Conservation (phyloP, 2,888 invertebrate species). For the Tenthredo notha region DNA sequence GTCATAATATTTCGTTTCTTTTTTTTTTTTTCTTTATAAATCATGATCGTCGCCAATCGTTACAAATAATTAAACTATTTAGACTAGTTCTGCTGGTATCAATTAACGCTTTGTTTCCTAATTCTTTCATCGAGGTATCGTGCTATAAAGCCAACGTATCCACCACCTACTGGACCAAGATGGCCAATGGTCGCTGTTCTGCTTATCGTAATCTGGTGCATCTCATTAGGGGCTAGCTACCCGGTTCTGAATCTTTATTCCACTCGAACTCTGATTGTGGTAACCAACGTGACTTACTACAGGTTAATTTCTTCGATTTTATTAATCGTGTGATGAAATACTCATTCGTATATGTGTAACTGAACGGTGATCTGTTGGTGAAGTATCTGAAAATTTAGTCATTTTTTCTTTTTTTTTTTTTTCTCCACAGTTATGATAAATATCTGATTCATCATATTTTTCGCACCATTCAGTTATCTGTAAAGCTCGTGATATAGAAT, state of each 20-base stretch:
- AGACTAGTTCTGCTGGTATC: background rate
- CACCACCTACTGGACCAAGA: conserved; percentile 57
- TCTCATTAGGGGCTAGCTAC: conserved; percentile 64
- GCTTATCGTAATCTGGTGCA: conserved; percentile 63
- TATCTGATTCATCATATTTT: no score
- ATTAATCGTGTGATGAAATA: background rate
- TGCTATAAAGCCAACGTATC: conserved; percentile 63
- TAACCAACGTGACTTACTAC: conserved; percentile 62
- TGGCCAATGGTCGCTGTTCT: conserved; percentile 63
- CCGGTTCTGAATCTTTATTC: conserved; percentile 65
- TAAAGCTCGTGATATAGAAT: no score
- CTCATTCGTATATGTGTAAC: background rate
- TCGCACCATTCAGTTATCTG: no score
- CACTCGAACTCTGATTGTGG: conserved; percentile 60
- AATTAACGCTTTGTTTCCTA: background rate
- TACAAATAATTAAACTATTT: background rate
- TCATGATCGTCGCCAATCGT: conserved; percentile 36
- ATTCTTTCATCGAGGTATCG: conserved; percentile 24
- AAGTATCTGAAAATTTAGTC: background rate
- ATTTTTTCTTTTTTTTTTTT: background rate
- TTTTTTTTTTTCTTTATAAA: background rate
- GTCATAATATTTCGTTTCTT: background rate
- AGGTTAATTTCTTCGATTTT: conserved; percentile 58
- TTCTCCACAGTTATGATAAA: no score
- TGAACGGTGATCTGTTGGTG: background rate